phyloP scores from a whole-genome alignment of 1,140 invertebrate genomes.

The Caerostris darwini region DNA sequence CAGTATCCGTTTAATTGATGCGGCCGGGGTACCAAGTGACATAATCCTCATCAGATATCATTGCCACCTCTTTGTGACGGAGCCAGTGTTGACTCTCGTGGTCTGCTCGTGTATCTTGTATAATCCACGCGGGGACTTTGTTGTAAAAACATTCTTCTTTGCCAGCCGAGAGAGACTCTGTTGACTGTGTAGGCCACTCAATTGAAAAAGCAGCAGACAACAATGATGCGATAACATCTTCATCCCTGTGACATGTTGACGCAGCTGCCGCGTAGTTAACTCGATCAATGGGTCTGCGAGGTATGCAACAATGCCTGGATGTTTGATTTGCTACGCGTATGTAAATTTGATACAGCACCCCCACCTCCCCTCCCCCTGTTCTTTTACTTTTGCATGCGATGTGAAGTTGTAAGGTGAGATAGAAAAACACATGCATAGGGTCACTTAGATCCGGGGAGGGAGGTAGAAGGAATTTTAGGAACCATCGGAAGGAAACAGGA shows the following conservation, averaged over 20 bases:
- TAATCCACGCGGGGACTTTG: not conserved
- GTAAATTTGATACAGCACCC: slow-evolving; percentile 10
- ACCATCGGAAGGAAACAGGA: no score
- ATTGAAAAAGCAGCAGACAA: not conserved
- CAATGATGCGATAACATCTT: slow-evolving; percentile 9
- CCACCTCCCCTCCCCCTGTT: not conserved
- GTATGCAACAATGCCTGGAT: not conserved
- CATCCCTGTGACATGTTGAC: slow-evolving; percentile 9
- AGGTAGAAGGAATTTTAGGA: no score
- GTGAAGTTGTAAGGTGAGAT: no score
- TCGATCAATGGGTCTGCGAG: not conserved
- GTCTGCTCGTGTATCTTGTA: not conserved
- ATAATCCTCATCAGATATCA: slow-evolving; percentile 4
- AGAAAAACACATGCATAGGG: no score
- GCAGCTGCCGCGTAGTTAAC: not conserved
- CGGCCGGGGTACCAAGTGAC: not conserved
- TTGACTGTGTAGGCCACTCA: not conserved
- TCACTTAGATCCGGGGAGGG: no score
- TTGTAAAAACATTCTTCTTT: slow-evolving; percentile 29
- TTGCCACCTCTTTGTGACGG: not conserved
- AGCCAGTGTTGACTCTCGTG: not conserved
- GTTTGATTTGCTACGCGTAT: slow-evolving; percentile 5
- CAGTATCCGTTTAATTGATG: no score
- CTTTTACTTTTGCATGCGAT: not conserved
- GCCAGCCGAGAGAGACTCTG: not conserved